Percentiles rank a stretch among this genome's conserved stretches.
These are phyloP conservation scores for Lordiphosa clarofinis DNA, from an alignment of 1,140 invertebrate species.

Conservation along the genomic window DNA sequence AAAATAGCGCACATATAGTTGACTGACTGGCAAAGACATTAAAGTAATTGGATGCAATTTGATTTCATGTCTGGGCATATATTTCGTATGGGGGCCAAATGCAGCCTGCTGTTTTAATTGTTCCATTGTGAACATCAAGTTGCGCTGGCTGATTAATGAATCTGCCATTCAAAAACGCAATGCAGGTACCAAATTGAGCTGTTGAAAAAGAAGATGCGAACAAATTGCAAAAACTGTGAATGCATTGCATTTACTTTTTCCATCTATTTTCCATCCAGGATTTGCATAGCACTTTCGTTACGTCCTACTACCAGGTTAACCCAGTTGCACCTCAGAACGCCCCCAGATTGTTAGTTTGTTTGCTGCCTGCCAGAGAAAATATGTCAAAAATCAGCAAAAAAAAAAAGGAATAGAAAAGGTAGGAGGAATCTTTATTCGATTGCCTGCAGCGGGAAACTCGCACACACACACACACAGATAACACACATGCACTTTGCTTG, in stretches of 20 bases:
- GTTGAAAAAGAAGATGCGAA: slow-evolving; percentile 16
- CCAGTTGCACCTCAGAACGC: slow-evolving; percentile 68
- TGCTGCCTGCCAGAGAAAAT: slow-evolving; percentile 62
- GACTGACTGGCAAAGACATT: slow-evolving; percentile 40
- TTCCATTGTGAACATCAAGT: slow-evolving; percentile 20
- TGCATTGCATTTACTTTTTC: slow-evolving; percentile 61
- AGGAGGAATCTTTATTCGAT: slow-evolving; percentile 53
- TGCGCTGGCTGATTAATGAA: slow-evolving; percentile 59
- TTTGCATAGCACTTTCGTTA: slow-evolving; percentile 53
- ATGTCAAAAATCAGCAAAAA: slow-evolving; percentile 69
- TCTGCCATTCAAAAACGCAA: slow-evolving; percentile 67
- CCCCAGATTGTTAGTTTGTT: slow-evolving; percentile 66
- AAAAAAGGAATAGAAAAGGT: slow-evolving; percentile 47
- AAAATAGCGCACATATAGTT: slow-evolving; percentile 3
- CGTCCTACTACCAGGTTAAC: slow-evolving; percentile 39
- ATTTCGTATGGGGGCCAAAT: slow-evolving; percentile 8
- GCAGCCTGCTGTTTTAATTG: slow-evolving; percentile 10
- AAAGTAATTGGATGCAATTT: slow-evolving; percentile 68
- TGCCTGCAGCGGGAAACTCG: slow-evolving; percentile 44
- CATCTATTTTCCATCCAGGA: slow-evolving; percentile 49
- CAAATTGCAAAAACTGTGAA: slow-evolving; percentile 54
- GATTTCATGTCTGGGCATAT: slow-evolving; percentile 30
- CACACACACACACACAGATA: slow-evolving; percentile 10
- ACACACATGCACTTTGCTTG: slow-evolving; percentile 45
- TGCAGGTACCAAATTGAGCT: slow-evolving; percentile 60